These are phyloP conservation scores for Salpingus planirostris DNA, from an alignment of 2,888 invertebrate genomes.

Conservation along the genomic window DNA sequence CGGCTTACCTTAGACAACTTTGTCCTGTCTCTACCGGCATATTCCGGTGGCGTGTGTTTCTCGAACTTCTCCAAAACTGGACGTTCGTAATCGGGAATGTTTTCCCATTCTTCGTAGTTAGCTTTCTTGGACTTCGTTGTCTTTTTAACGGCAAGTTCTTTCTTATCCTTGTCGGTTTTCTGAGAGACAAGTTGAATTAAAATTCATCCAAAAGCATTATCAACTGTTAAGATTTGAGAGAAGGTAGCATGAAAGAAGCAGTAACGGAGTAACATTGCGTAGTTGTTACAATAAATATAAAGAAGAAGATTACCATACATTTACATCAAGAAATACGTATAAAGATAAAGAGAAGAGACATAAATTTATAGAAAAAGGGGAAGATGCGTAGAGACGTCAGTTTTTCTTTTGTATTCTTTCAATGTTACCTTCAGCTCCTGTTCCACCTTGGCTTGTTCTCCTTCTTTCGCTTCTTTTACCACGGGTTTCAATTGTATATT, in stretches of 20 bases:
- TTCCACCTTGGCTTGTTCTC: conserved; percentile 32
- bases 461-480: conserved; percentile 38
- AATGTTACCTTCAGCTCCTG: conserved; percentile 38
- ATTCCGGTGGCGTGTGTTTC: conserved; percentile 39
- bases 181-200: conserved; percentile 16
- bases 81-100: conserved; percentile 64
- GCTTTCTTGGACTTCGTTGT: conserved; percentile 24
- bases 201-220: conserved; percentile 3
- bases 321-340: too few species aligned
- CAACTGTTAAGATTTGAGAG: conserved; percentile 1
- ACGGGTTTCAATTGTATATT: conserved; percentile 54
- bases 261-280: conserved; percentile 4
- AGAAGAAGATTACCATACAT: too few species aligned
- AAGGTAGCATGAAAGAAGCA: conserved; percentile 2
- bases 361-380: conserved; percentile 5
- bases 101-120: conserved; percentile 34
- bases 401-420: too few species aligned
- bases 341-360: conserved; percentile 5
- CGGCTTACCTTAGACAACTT: conserved; percentile 35
- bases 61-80: conserved; percentile 64
- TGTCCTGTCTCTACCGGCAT: conserved; percentile 44
- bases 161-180: conserved; percentile 29
- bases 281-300: conserved; percentile 3
- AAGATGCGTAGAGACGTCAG: too few species aligned
- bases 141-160: conserved; percentile 25